Evolutionary conservation across 2,888 invertebrate genomes (phyloP), one percentile per base, ranked within the genome.

Genomic region (Chrysomela aeneicollis): DNA sequence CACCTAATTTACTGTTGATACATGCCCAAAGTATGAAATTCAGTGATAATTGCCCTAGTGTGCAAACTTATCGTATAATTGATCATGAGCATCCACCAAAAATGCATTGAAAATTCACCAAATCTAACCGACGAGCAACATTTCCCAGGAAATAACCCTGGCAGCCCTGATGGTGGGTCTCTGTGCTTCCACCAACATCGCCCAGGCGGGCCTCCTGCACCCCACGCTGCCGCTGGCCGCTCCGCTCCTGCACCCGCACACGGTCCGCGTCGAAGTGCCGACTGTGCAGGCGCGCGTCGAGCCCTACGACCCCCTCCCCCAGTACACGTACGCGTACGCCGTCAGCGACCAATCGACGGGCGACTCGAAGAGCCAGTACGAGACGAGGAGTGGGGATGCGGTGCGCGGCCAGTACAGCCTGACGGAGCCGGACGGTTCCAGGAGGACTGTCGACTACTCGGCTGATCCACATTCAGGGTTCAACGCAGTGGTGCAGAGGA

Each of bases 281-380:
- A 64, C 77, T 15, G 75, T 78, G 1, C 77, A 76, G 22, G 72
- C 74, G 10, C 69, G 76, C 37, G 74, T 80, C 8, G 82, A 82
- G 67, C 80, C 81, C 0, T 80, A 75, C 71, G 82, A 82, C 67
- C 80, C 80, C 18, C 73, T 80, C 63, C 82, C 82, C 3, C 77
- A 79, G 17, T 82, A 82, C 74, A 78, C 74, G 26, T 82, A 75
- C 65, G 79, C 80, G 6, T 82, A 82, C 71, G 76, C 81, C 26
- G 81, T 82, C 10, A 80, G 82, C 70, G 82, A 82, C 68, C 76
- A 74, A 21, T 75, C 77, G 46, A 82, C 82, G 18, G 82, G 82
- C 1, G 82, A 82, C 68, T 79, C 78, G 21, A 82, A 82, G 62
- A 81, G 78, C 65, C 82, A 82, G 67, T 78, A 81, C 67, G 82